Evolutionary conservation across 2,797 vertebrate genomes (phyloP).

Genomic region (Pseudochirops corinnae): DNA sequence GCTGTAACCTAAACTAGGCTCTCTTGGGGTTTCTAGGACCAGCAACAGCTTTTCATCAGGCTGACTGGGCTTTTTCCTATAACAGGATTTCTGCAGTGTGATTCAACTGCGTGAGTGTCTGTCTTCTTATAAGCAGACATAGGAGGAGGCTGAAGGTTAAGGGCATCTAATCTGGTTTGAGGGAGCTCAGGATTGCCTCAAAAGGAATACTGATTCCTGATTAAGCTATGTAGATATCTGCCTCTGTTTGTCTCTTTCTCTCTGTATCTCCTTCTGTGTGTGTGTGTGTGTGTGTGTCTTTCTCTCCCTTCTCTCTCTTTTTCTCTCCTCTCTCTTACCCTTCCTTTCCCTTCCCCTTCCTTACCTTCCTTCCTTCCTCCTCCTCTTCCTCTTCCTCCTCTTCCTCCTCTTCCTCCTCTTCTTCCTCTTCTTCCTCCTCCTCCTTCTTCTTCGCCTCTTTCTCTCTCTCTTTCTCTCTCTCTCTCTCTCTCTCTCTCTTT

Average conservation of each 20-base stretch:
- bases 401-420: no score
- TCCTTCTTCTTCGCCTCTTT: background rate
- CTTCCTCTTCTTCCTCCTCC: no score
- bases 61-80: background rate
- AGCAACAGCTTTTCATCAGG: background rate
- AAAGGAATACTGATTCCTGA: background rate
- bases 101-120: background rate
- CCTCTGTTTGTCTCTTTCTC: background rate
- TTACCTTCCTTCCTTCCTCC: no score
- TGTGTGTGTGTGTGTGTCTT: background rate
- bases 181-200: background rate
- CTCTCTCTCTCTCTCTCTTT: no score
- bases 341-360: no score
- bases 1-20: background rate
- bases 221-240: background rate
- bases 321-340: background rate
- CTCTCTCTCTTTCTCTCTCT: no score
- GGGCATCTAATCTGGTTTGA: background rate
- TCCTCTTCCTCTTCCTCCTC: no score
- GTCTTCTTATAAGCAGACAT: background rate
- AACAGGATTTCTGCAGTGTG: background rate
- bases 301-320: background rate
- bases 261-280: no score
- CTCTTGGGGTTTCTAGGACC: background rate
- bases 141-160: background rate